phyloP scores from a whole-genome alignment of 2,888 invertebrate species.

The Acanthosepion pharaonis region DNA sequence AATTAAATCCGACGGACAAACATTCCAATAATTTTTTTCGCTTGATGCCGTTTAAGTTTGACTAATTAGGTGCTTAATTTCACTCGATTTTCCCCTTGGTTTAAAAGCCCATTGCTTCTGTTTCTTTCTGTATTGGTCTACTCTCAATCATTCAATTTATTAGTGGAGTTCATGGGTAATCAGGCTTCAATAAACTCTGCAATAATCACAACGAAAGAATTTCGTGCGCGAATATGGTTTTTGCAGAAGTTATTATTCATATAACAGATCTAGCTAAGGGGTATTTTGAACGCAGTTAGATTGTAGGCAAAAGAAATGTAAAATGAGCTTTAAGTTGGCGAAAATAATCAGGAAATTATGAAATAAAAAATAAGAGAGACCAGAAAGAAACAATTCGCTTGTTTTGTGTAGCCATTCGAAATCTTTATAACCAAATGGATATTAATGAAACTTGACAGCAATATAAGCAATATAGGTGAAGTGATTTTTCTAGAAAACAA shows the following conservation, averaged over 20 bases:
- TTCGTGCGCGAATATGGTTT: background rate
- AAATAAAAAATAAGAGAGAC: background rate
- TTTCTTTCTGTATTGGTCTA: background rate
- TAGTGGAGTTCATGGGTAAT: background rate
- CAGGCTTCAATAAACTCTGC: background rate
- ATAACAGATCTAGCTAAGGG: background rate
- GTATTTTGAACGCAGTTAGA: background rate
- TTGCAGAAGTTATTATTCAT: background rate
- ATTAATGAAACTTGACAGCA: no score
- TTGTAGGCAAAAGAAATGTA: background rate
- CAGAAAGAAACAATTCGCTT: background rate
- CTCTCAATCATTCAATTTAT: background rate
- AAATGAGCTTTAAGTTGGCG: background rate
- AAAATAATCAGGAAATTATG: background rate
- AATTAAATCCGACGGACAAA: background rate
- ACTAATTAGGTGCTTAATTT: background rate
- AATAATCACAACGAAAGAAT: background rate
- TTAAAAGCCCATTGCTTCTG: background rate
- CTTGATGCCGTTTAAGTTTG: background rate
- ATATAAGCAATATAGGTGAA: no score
- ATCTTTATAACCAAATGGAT: no score
- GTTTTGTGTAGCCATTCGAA: no score
- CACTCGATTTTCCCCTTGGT: background rate
- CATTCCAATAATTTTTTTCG: background rate
- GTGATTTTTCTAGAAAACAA: no score